These are phyloP conservation scores for Semotilus atromaculatus DNA, from an alignment of 2,797 vertebrate species.

Conservation along the genomic window DNA sequence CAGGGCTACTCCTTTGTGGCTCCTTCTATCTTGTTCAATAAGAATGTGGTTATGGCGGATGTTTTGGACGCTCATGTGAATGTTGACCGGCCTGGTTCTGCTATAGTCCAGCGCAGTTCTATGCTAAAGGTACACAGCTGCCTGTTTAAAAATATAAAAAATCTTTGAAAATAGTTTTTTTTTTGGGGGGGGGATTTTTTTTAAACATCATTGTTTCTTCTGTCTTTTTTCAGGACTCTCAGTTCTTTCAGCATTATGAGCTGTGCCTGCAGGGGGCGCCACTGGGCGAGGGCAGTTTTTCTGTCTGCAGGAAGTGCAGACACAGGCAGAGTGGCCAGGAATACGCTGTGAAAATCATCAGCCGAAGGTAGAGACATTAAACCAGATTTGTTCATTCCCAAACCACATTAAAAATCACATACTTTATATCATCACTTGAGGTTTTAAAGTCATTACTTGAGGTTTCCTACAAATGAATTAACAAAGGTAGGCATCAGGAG, in stretches of 20 bases:
- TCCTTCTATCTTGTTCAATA: constrained; percentile 91
- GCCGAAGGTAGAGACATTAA: constrained; percentile 81
- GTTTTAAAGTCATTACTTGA: not conserved
- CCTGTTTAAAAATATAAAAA: not conserved
- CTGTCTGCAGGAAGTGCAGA: constrained; percentile 88
- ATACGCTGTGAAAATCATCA: constrained; percentile 91
- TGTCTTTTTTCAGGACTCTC: constrained; percentile 81
- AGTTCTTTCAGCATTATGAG: constrained; percentile 92
- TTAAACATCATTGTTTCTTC: not conserved
- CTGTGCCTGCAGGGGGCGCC: constrained; percentile 86
- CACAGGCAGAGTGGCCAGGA: constrained; percentile 87
- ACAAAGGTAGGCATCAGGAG: not conserved
- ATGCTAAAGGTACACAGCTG: constrained; percentile 84
- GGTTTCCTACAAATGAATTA: not conserved
- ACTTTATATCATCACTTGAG: not conserved
- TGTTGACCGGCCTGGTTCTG: constrained; percentile 83
- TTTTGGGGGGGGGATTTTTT: too few relatives aligned
- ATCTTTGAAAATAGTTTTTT: not conserved
- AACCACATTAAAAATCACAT: not conserved
- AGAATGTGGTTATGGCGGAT: constrained; percentile 88
- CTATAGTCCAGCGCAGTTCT: constrained; percentile 87
- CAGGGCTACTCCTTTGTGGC: constrained; percentile 94
- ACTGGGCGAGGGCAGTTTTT: constrained; percentile 90
- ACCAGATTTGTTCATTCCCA: not conserved
- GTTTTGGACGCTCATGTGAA: constrained; percentile 78